Conservation (phyloP, 2,888 invertebrate species). For the Pterostichus madidus region DNA sequence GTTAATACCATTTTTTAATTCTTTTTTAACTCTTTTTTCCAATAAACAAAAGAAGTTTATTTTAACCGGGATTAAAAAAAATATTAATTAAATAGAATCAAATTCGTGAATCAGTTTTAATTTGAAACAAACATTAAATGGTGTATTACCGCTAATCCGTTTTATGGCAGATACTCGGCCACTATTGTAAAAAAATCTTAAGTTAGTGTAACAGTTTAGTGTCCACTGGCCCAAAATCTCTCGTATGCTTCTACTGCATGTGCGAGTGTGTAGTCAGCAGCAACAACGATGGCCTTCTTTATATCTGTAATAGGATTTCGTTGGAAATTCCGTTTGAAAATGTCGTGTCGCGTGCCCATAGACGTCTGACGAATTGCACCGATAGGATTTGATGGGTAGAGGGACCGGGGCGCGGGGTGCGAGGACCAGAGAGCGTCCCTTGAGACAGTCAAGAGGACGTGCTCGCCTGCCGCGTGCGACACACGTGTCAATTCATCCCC, state of each 20-base stretch:
- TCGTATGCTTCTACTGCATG: neutral
- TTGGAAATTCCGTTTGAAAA: conserved; percentile 48
- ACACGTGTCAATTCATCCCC: conserved; percentile 22
- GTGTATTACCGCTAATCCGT: no score
- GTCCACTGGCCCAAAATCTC: neutral
- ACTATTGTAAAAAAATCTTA: no score
- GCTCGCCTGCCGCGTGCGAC: neutral
- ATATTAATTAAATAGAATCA: no score
- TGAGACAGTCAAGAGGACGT: neutral
- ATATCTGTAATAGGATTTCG: conserved; percentile 42
- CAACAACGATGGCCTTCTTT: conserved; percentile 19
- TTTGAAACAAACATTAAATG: no score
- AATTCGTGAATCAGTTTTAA: no score
- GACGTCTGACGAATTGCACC: conserved; percentile 54
- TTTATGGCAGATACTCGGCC: no score
- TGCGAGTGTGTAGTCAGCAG: neutral
- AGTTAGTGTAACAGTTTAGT: neutral
- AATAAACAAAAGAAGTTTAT: no score
- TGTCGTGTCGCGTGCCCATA: conserved; percentile 36
- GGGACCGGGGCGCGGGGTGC: neutral
- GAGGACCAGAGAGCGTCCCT: neutral
- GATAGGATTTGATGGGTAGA: conserved; percentile 52
- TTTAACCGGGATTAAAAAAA: no score
- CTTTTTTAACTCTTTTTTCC: no score
- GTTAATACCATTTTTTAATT: no score